phyloP scores from a whole-genome alignment of 2,888 invertebrate species.

The Ormyrus labotus region DNA sequence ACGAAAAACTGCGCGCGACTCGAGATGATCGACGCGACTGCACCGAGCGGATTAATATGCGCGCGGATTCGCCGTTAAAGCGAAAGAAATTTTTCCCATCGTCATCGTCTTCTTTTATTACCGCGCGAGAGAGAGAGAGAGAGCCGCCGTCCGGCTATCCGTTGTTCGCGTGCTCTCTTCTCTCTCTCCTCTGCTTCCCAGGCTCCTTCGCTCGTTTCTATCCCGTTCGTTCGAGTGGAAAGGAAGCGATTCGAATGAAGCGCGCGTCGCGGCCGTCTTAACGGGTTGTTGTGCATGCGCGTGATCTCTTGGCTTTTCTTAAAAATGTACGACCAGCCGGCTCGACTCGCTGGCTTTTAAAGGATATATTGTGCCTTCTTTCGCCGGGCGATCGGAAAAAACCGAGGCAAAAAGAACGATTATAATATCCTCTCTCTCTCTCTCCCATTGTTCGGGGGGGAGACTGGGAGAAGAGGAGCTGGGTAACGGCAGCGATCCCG shows the following conservation, averaged over 20 bases:
- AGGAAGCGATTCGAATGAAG: slow-evolving; percentile 37
- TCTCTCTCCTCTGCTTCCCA: slow-evolving; percentile 1
- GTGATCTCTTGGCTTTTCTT: slow-evolving; percentile 13
- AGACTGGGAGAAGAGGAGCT: not conserved
- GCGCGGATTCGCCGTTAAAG: too few relatives aligned
- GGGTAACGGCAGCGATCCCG: too few relatives aligned
- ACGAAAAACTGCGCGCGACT: too few relatives aligned
- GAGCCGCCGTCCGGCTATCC: too few relatives aligned
- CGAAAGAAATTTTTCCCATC: too few relatives aligned
- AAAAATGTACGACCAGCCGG: not conserved
- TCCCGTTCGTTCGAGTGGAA: not conserved
- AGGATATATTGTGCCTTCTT: not conserved
- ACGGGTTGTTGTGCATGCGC: slow-evolving; percentile 9
- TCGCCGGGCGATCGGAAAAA: too few relatives aligned
- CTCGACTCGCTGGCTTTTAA: not conserved
- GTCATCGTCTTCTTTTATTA: too few relatives aligned
- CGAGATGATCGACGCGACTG: too few relatives aligned
- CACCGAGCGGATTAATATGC: too few relatives aligned
- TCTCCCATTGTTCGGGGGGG: not conserved
- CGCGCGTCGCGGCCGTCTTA: slow-evolving; percentile 37
- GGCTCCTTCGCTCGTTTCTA: not conserved
- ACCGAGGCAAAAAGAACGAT: too few relatives aligned
- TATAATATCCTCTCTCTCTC: too few relatives aligned
- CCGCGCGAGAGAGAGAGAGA: too few relatives aligned
- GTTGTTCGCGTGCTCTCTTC: not conserved